Base-by-base conservation (phyloP, 2,113 vertebrate species). In the Gorsachius goisagi region DNA sequence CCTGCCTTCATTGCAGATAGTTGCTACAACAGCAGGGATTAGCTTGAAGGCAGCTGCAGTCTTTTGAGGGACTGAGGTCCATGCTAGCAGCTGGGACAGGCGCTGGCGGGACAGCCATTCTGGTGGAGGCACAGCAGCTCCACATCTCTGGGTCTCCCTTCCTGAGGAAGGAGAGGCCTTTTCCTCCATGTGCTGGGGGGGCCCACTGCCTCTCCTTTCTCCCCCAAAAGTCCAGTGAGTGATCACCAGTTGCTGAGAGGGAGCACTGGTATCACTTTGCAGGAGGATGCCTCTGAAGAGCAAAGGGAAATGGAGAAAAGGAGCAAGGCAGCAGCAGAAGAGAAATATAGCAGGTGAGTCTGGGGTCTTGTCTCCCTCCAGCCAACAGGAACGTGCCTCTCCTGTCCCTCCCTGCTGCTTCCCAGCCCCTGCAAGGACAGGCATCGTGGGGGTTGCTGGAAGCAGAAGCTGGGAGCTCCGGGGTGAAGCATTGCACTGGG, bases 241-340 rank as follows among this genome's bases (percentile, higher is more conserved):
- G 22, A 32, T 75, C 23, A 37, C 27, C 41, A 9, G 23, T 37
- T 39, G 60, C 83, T 39, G 32, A 50, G 49, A 53, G 52, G 60
- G 24, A 56, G 24, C 64, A 8, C 12, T 39, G 8, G 11, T 52
- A 53, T 18, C 37, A 7, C 21, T 53, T 50, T 52, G 55, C 64
- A 75, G 24, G 26, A 66, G 49, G 56, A 98, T 98, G 98, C 94
- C 98, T 50, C 97, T 95, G 27, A 98, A 98, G 82, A 97, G 94
- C 74, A 98, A 93, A 95, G 81, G 60, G 16, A 97, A 95, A 68
- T 78, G 47, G 44, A 97, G 37, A 33, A 95, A 85, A 90, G 37
- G 95, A 71, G 94, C 23, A 6, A 71, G 83, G 32, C 81, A 90
- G 50, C 85, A 96, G 69, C 93, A 93, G 58, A 87, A 94, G 72